Conservation (phyloP, 2,113 vertebrate species). For the Penelope pileata region DNA sequence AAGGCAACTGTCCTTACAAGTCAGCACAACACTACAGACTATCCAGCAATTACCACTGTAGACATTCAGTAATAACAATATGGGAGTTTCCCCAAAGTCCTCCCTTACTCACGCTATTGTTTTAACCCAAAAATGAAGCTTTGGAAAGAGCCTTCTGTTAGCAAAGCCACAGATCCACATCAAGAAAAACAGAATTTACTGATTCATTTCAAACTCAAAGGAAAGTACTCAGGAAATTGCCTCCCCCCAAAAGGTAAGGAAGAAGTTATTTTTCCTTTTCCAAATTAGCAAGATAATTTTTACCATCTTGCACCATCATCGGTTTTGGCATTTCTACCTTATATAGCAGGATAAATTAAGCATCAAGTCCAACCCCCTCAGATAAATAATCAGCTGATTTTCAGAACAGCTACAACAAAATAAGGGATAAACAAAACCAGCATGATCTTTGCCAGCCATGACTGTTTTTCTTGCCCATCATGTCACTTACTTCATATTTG, state of each 20-base stretch:
- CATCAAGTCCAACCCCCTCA: neutral
- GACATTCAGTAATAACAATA: neutral
- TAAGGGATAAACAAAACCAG: neutral
- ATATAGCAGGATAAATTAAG: neutral
- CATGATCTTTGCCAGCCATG: rapidly evolving
- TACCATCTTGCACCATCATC: neutral
- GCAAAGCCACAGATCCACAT: neutral
- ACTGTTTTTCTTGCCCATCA: neutral
- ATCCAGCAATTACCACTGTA: neutral
- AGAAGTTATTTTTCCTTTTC: neutral
- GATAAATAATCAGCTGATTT: neutral
- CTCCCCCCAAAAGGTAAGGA: neutral
- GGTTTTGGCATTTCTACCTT: neutral
- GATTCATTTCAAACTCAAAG: neutral
- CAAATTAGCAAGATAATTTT: neutral
- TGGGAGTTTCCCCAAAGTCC: neutral
- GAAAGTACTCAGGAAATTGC: neutral
- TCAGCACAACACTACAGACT: neutral
- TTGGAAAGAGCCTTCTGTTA: neutral
- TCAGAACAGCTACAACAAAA: neutral
- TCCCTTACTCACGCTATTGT: neutral
- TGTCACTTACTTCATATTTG: neutral
- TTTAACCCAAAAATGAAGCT: neutral
- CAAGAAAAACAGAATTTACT: neutral
- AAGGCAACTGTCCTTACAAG: neutral